Evolutionary conservation across 2,113 vertebrate species (phyloP), one percentile per base, ranked within the genome.

Genomic region (Nettapus auritus): DNA sequence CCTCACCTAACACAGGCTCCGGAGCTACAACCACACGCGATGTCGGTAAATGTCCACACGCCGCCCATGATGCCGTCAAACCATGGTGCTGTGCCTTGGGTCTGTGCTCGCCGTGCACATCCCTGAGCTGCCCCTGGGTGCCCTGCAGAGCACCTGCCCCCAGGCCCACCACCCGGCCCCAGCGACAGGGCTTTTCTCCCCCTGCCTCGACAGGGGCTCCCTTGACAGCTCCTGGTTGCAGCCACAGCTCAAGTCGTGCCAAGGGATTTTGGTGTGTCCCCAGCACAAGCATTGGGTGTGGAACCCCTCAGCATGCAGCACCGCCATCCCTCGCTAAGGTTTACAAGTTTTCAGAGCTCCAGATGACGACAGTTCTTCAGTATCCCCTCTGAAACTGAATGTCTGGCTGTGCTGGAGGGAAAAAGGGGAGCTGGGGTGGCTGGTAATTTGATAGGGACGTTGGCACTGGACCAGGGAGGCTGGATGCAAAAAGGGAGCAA

Each of bases 371-470:
- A 46, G 25, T 40, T 93, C 55, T 66, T 63, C 67, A 68, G 10
- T 10, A 62, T 17, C 44, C 34, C 62, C 66, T 74, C 56, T 28
- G 34, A 57, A 74, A 70, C 56, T 85, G 15, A 1, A 2, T 0
- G 17, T 13, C 38, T 22, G 70, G 31, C 3, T 8, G 48, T 0
- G 1, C 48, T 6, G 50, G 48, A 88, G 52, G 53, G 34, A 40
- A 76, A 52, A 1, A 1, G 48, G 76, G 67, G 48, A 69, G 56
- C 42, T 4, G n/a, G 56, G 34, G 69, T 5, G 34, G 83, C 46
- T 8, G 31, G 91, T 80, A 96, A 93, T 3, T 0, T 1, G 73
- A 89, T 46, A 33, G 93, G 9, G 42, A 59, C 7, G 0, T n/a
- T 95, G 92, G 96, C 82, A 56, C 29, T 0, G 1, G 70, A 7